Base-by-base conservation (phyloP, 2,888 invertebrate species). In the Orthonychiurus folsomi region DNA sequence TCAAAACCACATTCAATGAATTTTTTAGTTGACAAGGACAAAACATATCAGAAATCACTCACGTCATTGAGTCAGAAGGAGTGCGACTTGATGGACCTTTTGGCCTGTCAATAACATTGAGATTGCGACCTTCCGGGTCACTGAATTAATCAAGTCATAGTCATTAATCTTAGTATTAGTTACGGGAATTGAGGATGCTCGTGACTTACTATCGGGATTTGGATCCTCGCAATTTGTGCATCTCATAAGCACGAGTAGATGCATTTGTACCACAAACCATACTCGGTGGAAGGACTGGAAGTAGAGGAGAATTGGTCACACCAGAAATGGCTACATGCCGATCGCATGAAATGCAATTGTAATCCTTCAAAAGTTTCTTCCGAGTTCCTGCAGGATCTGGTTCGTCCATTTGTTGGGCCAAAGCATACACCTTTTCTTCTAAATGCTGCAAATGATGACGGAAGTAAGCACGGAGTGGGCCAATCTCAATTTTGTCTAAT, bases 361-460 rank as follows among this genome's bases (percentile, higher is more conserved):
- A 69, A 50, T 72, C 72, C 55, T 64, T 65, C 9, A 72, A 59
- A 9, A 72, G 54, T 56, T 69, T 69, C 65, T 69, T 71, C 50
- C 72, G 63, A 1, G 72, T 72, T 48, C 70, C 72, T 20, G 72
- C 70, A 62, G 72, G 72, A 60, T 72, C 72, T 0, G 72, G 72
- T 63, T 69, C 70, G 23, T 72, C 69, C 12, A 72, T 26, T 47
- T 67, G 62, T 23, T 50, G 21, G 3, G 62, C 60, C 20, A 72
- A 52, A 12, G 52, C 52, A 18, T 48, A 63, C 5, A 72, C 69
- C 25, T 64, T 63, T 1, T 69, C 68, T 23, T 70, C 72, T 20
- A 72, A 21, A 18, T 63, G 60, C 28, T 66, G 65, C 56, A 70
- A 50, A 56, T 72, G 69, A 50, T 60, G 56, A 60, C 69, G 70